Base-by-base conservation (phyloP, 2,113 vertebrate genomes). In the Callionymus lyra region DNA sequence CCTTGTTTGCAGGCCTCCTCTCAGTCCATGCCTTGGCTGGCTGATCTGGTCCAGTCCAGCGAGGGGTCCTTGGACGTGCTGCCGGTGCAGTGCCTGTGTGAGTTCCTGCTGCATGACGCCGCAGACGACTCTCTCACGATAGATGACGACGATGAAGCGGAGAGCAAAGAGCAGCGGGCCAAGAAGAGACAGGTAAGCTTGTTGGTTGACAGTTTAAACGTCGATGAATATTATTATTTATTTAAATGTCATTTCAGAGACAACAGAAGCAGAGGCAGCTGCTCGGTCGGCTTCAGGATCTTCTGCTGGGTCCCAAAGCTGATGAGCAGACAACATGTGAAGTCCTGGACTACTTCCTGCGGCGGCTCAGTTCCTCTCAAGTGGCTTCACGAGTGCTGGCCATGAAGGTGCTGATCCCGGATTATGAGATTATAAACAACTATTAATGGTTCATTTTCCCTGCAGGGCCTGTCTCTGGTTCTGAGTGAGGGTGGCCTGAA, bases 1-100 rank as follows among this genome's bases (percentile, higher is more conserved):
- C n/a, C 50, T 50, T 50, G 34, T 31, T 21, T 38, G 12, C 59
- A 98, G 95, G 92, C 91, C 8, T 99, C 94, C 0, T 99, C 95
- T 0, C 95, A 99, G 77, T 98, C 95, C 33, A 99, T 99, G 94
- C 95, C 95, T 0, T 99, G 95, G 95, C 74, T 99, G 70, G 95
- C 95, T 0, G 95, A 99, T 59, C 76, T 99, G 64, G 95, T 99
- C 16, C 94, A 97, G 81, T 97, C 95, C 56, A 98, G 94, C 0
- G 95, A 99, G 62, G 95, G 95, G 1, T 99, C 95, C 18, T 73
- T 99, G 81, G 95, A 99, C 0, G 94, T 99, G 59, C 86, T 99
- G 10, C 95, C 95, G 0, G 95, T 99, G 63, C 95, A 99, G 72
- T 99, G 95, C 63, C 85, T 99, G 16, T 99, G 95, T 41, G 95